A percentile compares a stretch with the other conserved stretches of the same genome.
Conservation (phyloP, 2,113 vertebrate genomes). For the Hippocampus guttulatus region DNA sequence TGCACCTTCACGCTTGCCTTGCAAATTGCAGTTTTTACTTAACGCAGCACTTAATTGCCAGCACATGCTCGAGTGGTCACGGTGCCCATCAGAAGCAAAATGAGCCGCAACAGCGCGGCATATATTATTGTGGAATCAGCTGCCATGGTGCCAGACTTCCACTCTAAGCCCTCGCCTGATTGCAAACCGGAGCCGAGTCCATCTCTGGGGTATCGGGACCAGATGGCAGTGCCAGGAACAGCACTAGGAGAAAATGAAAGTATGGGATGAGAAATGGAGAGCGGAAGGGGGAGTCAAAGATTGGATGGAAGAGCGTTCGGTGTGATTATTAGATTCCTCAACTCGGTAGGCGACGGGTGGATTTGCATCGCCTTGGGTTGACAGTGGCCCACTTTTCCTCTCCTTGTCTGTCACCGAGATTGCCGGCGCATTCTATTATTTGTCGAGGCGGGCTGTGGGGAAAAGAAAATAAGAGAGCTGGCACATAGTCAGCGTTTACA, state of each 20-base stretch:
- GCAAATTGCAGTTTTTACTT: conserved; percentile 69
- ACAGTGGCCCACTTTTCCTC: conserved; percentile 65
- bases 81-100: conserved; percentile 57
- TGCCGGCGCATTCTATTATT: conserved; percentile 71
- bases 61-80: conserved; percentile 62
- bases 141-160: conserved; percentile 46
- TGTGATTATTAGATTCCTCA: conserved; percentile 68
- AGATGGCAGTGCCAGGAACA: conserved; percentile 59
- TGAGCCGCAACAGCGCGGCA: conserved; percentile 43
- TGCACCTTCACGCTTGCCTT: conserved; percentile 57
- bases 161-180: conserved; percentile 40
- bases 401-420: conserved; percentile 55
- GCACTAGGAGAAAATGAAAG: conserved; percentile 24
- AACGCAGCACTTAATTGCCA: conserved; percentile 60
- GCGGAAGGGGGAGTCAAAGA: conserved; percentile 36
- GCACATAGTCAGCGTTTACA: conserved; percentile 51
- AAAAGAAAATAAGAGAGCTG: conserved; percentile 68
- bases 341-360: conserved; percentile 54
- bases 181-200: conserved; percentile 46
- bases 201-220: conserved; percentile 57
- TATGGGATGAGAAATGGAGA: conserved; percentile 26
- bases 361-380: conserved; percentile 72
- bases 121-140: conserved; percentile 61
- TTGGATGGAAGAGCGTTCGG: conserved; percentile 45
- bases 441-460: conserved; percentile 62